Evolutionary conservation across 2,888 invertebrate genomes (phyloP).

Genomic region (Tetragnatha montana): DNA sequence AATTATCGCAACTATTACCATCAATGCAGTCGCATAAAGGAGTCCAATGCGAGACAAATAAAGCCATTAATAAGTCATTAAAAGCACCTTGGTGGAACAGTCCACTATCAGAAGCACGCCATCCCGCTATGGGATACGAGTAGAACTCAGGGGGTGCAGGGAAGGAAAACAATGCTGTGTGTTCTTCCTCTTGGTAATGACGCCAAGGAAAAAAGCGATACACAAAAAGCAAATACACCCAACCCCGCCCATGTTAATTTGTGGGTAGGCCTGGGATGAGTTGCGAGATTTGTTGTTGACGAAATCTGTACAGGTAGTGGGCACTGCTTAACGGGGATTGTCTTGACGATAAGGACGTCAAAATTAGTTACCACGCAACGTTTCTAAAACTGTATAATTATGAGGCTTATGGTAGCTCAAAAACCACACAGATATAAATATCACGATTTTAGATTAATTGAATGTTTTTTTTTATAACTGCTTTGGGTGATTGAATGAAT

Average conservation of each 20-base stretch:
- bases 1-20: conserved; percentile 27
- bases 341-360: background rate
- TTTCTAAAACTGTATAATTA: no score
- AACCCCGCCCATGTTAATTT: conserved; percentile 25
- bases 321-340: background rate
- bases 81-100: conserved; percentile 19
- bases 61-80: conserved; percentile 56
- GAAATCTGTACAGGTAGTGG: background rate
- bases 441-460: no score
- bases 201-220: conserved; percentile 13
- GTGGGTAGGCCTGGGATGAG: conserved; percentile 19
- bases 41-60: conserved; percentile 28
- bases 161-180: conserved; percentile 8
- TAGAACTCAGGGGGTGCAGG: conserved; percentile 5
- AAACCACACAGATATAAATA: no score
- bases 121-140: conserved; percentile 10
- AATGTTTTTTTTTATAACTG: no score
- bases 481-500: no score
- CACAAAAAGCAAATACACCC: background rate
- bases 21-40: conserved; percentile 1
- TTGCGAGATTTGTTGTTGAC: conserved; percentile 5
- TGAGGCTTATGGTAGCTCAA: no score
- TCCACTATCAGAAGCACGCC: background rate
- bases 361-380: no score
- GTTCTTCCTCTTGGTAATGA: conserved; percentile 22